These are phyloP conservation scores for Pitta sordida DNA, from an alignment of 2,113 vertebrate genomes.

Conservation along the genomic window DNA sequence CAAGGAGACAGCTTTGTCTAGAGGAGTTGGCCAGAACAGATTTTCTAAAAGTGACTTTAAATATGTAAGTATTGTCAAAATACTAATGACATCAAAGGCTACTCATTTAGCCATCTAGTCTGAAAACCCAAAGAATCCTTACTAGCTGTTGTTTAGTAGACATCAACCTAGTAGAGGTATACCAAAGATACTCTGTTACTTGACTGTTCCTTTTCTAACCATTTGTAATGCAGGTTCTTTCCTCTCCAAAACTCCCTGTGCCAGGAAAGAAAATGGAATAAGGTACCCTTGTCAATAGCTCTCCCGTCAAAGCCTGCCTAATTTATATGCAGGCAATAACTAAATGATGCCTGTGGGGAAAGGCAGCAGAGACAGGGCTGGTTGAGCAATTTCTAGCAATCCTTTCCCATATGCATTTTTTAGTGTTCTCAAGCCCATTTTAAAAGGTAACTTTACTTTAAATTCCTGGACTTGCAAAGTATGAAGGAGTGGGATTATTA, in stretches of 20 bases:
- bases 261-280: background rate
- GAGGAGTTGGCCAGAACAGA: background rate
- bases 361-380: slow-evolving; percentile 24
- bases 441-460: background rate
- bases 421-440: slow-evolving; percentile 5
- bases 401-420: slow-evolving; percentile 3
- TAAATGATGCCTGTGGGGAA: slow-evolving; percentile 38
- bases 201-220: background rate
- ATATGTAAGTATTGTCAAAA: background rate
- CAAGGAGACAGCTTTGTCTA: background rate
- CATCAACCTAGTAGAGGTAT: background rate
- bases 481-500: background rate
- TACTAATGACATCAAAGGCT: background rate
- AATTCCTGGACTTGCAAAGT: background rate
- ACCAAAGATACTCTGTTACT: background rate
- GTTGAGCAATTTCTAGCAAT: background rate
- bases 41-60: background rate
- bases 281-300: slow-evolving; percentile 28
- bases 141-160: background rate
- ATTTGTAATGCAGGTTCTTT: background rate
- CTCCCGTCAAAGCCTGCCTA: slow-evolving; percentile 9
- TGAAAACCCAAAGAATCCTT: background rate
- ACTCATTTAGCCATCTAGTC: background rate
- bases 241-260: background rate
- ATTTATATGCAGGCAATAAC: slow-evolving; percentile 51